Evolutionary conservation across 2,113 vertebrate species (phyloP), one percentile per base, ranked within the genome.

Genomic region (Bujurquina vittata): DNA sequence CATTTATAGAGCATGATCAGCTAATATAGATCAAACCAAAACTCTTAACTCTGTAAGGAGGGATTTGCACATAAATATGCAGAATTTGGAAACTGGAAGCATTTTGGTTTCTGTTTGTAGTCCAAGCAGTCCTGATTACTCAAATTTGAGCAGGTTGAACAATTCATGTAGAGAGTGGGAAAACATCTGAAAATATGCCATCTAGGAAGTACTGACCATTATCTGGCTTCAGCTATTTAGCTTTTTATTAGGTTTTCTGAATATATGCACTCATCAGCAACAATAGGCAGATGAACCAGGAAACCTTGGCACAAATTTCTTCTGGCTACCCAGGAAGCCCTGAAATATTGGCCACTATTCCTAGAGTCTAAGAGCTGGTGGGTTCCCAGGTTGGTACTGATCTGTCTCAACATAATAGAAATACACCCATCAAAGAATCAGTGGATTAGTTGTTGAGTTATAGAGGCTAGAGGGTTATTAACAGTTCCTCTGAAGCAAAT

Each of bases 81-180:
- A 69, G 3, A 69, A 69, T 52, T 31, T 20, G 23, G 0, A 29
- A 52, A 69, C 17, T 20, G 65, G 43, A 52, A 15, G 65, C 65
- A 31, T 69, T 46, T 52, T 20, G 17, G 65, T 69, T 69, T 69
- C 63, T 49, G 17, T 20, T 69, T 69, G 49, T 69, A 46, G 65
- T 20, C 65, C 43, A 69, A 4, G 23, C 17, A 52, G 17, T 52
- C 3, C 23, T 69, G 65, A 52, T 6, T 69, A 26, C 29, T 2
- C 15, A 69, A 0, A 2, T 52, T 0, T 20, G 23, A 69, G 43
- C 3, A 29, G 43, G 52, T 52, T 1, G 29, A 31, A 52, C 43
- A 69, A 49, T 29, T 52, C 29, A 69, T 0, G 0, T 1, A 69
- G 40, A 67, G 15, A 67, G 9, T 7, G 22, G 63, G 29, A 49